Evolutionary conservation across 2,113 vertebrate genomes (phyloP), one percentile per base, ranked within the genome.

Genomic region (Nothocercus nigrocapillus): DNA sequence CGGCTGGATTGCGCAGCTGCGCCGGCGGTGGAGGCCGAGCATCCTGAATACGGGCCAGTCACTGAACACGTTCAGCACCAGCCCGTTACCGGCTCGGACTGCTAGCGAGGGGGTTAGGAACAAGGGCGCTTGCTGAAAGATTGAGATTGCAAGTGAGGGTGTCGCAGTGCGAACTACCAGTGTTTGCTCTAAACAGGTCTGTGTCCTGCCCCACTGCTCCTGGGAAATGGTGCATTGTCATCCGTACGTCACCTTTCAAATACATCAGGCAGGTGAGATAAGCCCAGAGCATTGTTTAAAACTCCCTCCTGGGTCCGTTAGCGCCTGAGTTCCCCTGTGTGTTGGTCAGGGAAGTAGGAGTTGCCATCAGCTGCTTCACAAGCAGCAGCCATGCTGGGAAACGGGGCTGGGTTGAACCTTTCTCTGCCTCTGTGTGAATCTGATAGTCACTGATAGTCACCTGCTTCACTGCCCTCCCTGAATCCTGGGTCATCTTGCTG

Each of bases 391-490:
- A 1, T 56, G 5, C 83, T 6, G 53, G 5, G 21, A 32, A 21
- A 14, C 1, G 2, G 1, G 9, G 80, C 63, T 5, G 40, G 5
- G 20, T n/a, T 4, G 1, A 30, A 6, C 1, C 0, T 7, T 21
- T 34, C 40, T 58, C 13, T 28, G 9, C 59, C 19, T 12, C 6
- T 13, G 1, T 1, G 6, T 22, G 40, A 24, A 13, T 13, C 20
- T 30, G 54, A 11, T 63, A 1, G 63, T 67, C 19, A 2, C 47
- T 49, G 20, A 49, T 21, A 49, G 47, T 49, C 49, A 49, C 21
- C 8, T 3, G 21, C 10, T 70, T 15, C 1, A 0, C 34, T 49
- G 15, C 73, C 17, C 49, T 32, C 15, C 49, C 21, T 3, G 12
- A 28, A 2, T 10, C 32, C 45, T 14, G 51, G 44, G 18, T 42